Evolutionary conservation across 92 coral and sea anemone species (phyloP).

Genomic region (Palythoa heliodiscus): DNA sequence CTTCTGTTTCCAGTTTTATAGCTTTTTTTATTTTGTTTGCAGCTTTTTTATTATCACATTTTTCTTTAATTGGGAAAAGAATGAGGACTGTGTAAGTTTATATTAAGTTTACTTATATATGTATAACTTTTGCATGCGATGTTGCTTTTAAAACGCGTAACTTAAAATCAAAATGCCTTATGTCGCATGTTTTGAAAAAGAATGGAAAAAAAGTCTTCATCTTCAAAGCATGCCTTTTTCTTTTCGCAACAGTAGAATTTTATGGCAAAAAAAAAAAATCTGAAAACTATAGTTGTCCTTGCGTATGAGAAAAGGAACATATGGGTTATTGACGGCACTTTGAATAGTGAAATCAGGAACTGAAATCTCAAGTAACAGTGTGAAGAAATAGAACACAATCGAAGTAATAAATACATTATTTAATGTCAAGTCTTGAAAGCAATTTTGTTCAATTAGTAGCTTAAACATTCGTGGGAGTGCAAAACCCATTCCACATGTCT

Average conservation of each 20-base stretch:
- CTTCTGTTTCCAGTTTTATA: background rate
- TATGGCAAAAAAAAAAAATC: slow-evolving; percentile 45
- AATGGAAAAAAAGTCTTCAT: background rate
- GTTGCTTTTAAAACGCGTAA: too few species aligned
- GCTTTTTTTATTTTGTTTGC: background rate
- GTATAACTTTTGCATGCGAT: too few species aligned
- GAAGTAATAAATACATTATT: slow-evolving; percentile 37
- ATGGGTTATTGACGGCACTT: slow-evolving; percentile 45
- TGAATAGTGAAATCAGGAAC: slow-evolving; percentile 56
- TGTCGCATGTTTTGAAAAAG: background rate
- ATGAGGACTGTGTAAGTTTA: background rate
- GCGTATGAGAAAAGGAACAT: slow-evolving; percentile 63
- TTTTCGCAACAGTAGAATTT: background rate
- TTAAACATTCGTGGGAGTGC: slow-evolving; percentile 46
- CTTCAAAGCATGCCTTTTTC: background rate
- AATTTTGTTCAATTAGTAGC: slow-evolving; percentile 73
- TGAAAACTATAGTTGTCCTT: slow-evolving; percentile 39
- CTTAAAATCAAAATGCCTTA: too few species aligned
- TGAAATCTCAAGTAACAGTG: slow-evolving; percentile 51
- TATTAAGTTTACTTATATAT: too few species aligned
- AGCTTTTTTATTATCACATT: background rate
- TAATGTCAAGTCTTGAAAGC: slow-evolving; percentile 56
- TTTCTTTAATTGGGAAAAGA: slow-evolving; percentile 9
- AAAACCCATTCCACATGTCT: slow-evolving; percentile 64
- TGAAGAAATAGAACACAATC: slow-evolving; percentile 56